Percentiles rank a stretch among this genome's conserved stretches.
phyloP scores from a whole-genome alignment of 2,113 vertebrate species.

The Onychorhynchus coronatus region DNA sequence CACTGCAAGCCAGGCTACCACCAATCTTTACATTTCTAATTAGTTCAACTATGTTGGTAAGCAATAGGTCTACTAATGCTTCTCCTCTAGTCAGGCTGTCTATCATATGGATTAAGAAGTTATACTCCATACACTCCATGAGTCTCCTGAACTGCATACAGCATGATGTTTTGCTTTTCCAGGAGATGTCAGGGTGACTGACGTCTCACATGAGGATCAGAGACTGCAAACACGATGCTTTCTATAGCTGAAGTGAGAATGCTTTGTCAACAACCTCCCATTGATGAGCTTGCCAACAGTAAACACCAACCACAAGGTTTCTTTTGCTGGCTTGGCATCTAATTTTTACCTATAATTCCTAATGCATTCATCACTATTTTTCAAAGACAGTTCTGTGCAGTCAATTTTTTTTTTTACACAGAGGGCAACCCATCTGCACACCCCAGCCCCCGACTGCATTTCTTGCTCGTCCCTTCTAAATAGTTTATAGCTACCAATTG shows the following conservation, averaged over 20 bases:
- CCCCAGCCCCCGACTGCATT: accelerated
- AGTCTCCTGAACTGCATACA: not conserved
- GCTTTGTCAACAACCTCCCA: not conserved
- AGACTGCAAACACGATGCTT: not conserved
- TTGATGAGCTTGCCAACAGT: not conserved
- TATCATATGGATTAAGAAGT: not conserved
- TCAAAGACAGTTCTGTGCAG: not conserved
- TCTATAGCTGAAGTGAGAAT: not conserved
- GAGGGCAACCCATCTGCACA: accelerated
- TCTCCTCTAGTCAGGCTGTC: not conserved
- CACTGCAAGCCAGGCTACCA: not conserved
- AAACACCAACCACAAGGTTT: not conserved
- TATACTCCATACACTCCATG: not conserved
- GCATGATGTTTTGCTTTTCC: not conserved
- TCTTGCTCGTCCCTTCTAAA: not conserved
- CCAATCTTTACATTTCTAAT: not conserved
- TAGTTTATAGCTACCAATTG: not conserved
- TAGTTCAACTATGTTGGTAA: not conserved
- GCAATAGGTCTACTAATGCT: not conserved
- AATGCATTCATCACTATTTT: not conserved
- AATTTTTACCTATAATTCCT: not conserved
- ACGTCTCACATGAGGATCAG: not conserved
- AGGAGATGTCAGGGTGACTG: no score
- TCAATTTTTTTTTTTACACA: not conserved
- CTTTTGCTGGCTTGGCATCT: not conserved